These are phyloP conservation scores for Sylvia borin DNA, from an alignment of 2,797 vertebrate species.

Conservation along the genomic window DNA sequence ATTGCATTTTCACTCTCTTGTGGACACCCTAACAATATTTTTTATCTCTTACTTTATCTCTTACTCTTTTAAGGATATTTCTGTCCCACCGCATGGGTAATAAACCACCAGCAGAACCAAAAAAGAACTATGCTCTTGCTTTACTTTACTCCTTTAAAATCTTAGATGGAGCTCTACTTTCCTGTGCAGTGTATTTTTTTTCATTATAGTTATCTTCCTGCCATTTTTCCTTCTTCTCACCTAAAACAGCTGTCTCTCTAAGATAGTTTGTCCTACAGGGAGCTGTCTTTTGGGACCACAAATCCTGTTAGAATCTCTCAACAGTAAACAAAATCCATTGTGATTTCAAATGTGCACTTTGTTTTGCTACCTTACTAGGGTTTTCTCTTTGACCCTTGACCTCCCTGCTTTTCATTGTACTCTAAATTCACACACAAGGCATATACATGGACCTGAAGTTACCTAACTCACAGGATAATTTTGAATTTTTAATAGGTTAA, in stretches of 20 bases:
- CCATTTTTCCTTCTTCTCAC: background rate
- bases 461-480: background rate
- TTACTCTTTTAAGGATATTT: background rate
- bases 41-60: background rate
- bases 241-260: background rate
- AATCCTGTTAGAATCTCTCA: background rate
- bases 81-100: background rate
- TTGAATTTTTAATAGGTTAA: background rate
- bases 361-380: background rate
- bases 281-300: background rate
- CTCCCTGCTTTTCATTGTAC: background rate
- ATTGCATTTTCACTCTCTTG: background rate
- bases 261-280: background rate
- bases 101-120: background rate
- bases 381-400: background rate
- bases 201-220: background rate
- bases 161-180: background rate
- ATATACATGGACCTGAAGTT: background rate
- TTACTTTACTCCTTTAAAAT: background rate
- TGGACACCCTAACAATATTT: background rate
- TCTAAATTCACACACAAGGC: background rate
- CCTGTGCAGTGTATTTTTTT: background rate
- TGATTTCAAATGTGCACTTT: background rate
- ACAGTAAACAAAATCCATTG: background rate
- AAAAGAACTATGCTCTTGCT: background rate